A percentile compares a stretch with the other conserved stretches of the same genome.
Conservation (phyloP, 1,140 invertebrate genomes). For the Phymastichus coffea region DNA sequence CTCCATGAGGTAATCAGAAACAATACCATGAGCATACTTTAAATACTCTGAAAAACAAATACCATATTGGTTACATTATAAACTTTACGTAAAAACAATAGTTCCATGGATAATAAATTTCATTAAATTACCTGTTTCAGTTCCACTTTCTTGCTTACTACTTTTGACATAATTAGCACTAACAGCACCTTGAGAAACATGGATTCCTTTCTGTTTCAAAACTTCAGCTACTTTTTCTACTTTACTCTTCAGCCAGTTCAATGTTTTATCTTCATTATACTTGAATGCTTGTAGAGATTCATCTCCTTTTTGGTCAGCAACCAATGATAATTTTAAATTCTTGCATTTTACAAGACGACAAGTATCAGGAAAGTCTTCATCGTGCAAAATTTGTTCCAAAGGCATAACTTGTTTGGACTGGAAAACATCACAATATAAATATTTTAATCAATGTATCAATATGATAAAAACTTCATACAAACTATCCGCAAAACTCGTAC, state of each 20-base stretch:
- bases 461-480: not conserved
- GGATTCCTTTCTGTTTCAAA: conserved; percentile 68
- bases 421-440: conserved; percentile 11
- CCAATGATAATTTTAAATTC: conserved; percentile 57
- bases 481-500: too few species aligned
- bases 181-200: conserved; percentile 67
- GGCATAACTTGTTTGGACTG: conserved; percentile 62
- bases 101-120: not conserved
- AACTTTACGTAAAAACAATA: too few species aligned
- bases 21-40: conserved; percentile 68
- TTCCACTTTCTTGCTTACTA: conserved; percentile 54
- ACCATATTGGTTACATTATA: not conserved
- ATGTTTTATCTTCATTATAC: conserved; percentile 74
- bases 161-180: conserved; percentile 73
- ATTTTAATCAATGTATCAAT: not conserved
- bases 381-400: conserved; percentile 68
- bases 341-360: conserved; percentile 54
- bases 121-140: conserved; percentile 45
- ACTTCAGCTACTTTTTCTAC: conserved; percentile 63
- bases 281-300: conserved; percentile 72
- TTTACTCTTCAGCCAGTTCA: conserved; percentile 72
- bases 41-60: conserved; percentile 61
- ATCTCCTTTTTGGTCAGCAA: conserved; percentile 70
- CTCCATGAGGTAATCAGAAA: conserved; percentile 69
- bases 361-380: conserved; percentile 63